phyloP scores from a whole-genome alignment of 2,888 invertebrate genomes.

The Ormyrus nitidulus region DNA sequence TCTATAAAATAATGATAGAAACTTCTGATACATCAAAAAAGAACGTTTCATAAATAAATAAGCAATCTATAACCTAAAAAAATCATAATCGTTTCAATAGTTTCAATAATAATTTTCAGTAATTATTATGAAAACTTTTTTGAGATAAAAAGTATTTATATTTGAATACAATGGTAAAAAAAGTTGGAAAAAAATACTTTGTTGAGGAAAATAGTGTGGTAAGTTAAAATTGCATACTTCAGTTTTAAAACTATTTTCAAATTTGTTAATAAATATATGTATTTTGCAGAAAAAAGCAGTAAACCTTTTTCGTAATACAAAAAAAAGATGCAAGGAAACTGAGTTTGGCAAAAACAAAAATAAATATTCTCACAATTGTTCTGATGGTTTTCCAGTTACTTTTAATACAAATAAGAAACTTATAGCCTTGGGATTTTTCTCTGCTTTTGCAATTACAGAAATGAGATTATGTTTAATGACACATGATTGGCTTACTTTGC shows the following conservation, averaged over 20 bases:
- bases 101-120: no score
- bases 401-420: conserved; percentile 30
- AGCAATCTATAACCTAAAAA: no score
- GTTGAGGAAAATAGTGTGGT: no score
- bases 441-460: conserved; percentile 47
- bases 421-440: conserved; percentile 28
- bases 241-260: not conserved
- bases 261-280: not conserved
- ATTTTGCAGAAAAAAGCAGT: conserved; percentile 52
- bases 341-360: conserved; percentile 19
- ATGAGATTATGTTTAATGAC: conserved; percentile 55
- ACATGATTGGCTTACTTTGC: conserved; percentile 58
- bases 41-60: no score
- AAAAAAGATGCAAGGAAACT: conserved; percentile 23
- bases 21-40: no score
- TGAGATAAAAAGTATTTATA: no score
- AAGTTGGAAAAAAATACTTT: no score
- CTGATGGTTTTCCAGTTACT: conserved; percentile 20
- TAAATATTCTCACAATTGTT: conserved; percentile 38
- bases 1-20: no score
- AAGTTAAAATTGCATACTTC: no score
- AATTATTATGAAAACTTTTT: no score
- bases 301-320: conserved; percentile 39
- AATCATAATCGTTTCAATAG: no score
- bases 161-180: no score